Percentiles rank a stretch among this genome's conserved stretches.
Evolutionary conservation across 2,113 vertebrate genomes (phyloP).

Genomic region (Chaenocephalus aceratus): DNA sequence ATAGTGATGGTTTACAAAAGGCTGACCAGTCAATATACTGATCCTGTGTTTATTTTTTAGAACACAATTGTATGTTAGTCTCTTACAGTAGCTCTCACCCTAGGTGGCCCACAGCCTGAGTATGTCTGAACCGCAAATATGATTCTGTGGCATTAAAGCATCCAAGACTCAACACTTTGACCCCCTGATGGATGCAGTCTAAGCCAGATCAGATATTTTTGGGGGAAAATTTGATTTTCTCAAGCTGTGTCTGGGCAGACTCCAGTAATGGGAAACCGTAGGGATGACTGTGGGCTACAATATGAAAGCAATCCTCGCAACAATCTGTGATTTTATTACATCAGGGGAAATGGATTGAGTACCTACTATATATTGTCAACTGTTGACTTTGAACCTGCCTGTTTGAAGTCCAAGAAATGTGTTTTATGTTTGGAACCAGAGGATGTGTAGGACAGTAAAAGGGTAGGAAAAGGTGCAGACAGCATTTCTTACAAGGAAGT

Average conservation of each 20-base stretch:
- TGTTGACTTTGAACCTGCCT: constrained; percentile 43
- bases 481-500: not conserved
- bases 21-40: constrained; percentile 14
- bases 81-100: not conserved
- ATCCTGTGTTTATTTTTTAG: constrained; percentile 7
- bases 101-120: not conserved
- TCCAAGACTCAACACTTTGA: constrained; percentile 13
- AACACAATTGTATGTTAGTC: not conserved
- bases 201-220: constrained; percentile 6
- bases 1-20: not conserved
- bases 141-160: constrained; percentile 1
- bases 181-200: constrained; percentile 7
- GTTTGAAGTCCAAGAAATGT: constrained; percentile 54
- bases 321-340: constrained; percentile 36
- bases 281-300: constrained; percentile 32
- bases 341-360: constrained; percentile 36
- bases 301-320: constrained; percentile 42
- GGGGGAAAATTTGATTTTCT: constrained; percentile 13
- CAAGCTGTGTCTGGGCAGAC: not conserved
- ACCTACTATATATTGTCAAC: constrained; percentile 40
- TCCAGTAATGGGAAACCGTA: constrained; percentile 16
- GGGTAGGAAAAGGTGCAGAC: constrained; percentile 22
- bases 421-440: constrained; percentile 47
- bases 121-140: constrained; percentile 19
- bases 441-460: constrained; percentile 21